Percentiles rank a stretch among this genome's conserved stretches.
These are phyloP conservation scores for Nanger granti DNA, from an alignment of 2,113 vertebrate genomes.

Conservation along the genomic window DNA sequence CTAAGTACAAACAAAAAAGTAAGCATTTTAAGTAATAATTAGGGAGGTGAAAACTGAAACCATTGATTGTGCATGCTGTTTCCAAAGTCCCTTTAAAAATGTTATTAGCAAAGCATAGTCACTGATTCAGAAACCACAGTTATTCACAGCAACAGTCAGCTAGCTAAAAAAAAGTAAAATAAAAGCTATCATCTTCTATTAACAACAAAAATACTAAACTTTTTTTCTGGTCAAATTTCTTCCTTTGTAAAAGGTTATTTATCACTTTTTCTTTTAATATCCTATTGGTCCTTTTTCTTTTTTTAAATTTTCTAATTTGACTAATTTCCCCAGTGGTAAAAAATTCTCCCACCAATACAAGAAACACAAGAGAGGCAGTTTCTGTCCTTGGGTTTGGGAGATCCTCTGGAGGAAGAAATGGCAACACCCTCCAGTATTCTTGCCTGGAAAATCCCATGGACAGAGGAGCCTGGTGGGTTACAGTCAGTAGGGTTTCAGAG, in stretches of 20 bases:
- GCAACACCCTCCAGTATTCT: not conserved
- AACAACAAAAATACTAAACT: not conserved
- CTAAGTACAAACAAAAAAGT: not conserved
- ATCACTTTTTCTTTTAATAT: not conserved
- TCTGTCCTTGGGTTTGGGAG: not conserved
- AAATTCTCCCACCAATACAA: not conserved
- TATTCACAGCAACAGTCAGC: not conserved
- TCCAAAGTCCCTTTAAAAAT: not conserved
- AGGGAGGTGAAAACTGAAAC: not conserved
- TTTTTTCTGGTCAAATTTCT: not conserved
- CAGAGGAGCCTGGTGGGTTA: not conserved
- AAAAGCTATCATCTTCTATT: not conserved
- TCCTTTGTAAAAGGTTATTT: not conserved
- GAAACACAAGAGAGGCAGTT: not conserved
- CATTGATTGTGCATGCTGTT: not conserved
- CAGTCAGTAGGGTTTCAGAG: not conserved
- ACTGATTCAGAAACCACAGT: not conserved
- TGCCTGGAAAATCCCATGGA: not conserved
- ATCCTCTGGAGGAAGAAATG: not conserved
- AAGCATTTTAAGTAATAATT: not conserved
- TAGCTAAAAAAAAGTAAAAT: not conserved
- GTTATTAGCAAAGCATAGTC: not conserved
- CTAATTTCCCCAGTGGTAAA: not conserved
- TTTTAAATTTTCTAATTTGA: not conserved
- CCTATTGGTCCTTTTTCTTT: not conserved